Evolutionary conservation across 2,888 invertebrate genomes (phyloP), one percentile per base, ranked within the genome.

Genomic region (Oscheius onirici): DNA sequence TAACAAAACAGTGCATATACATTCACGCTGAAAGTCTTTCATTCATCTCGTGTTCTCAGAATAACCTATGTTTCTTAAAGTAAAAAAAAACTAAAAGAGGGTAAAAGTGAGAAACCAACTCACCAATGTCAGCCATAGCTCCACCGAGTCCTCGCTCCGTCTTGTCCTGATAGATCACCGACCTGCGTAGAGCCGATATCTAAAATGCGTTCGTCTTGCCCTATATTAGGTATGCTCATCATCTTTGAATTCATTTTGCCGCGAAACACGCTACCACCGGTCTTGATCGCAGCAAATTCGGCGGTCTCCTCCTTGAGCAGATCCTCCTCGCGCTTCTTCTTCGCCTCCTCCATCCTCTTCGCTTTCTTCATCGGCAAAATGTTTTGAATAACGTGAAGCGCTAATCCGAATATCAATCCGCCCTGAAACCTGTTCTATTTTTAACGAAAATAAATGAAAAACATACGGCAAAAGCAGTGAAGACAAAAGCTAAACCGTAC

Each of bases 191-290:
- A 11, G 63, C 28, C 13, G 63, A 44, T n/a, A 63, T 63, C 63
- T 61, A 26, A 46, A 46, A 46, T n/a, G n/a, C 15, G 17, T 17
- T 15, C 46, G 46, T 15, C 17, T 46, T 46, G n/a, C 17, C n/a
- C 3, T 46, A n/a, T 46, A 46, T 44, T 15, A 15, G 15, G 41
- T 26, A 46, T 46, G 13, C 61, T 22, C 44, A 61, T 46, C 44
- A 63, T 49, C 26, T 44, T 63, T 1, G 49, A 63, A 63, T 63
- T 63, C 63, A 63, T 63, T 24, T 26, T 28, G 11, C 63, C 63
- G 11, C 49, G 26, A n/a, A 63, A 28, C 26, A 63, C 34, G 49
- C 28, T n/a, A 46, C 49, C 49, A 15, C 63, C 63, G n/a, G 24
- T 46, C 13, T 49, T 46, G 34, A 63, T 46, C 26, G 44, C 49